Percentiles rank a stretch among this genome's conserved stretches.
These are phyloP conservation scores for Galerucella calmariensis DNA, from an alignment of 2,888 invertebrate species.

Conservation along the genomic window DNA sequence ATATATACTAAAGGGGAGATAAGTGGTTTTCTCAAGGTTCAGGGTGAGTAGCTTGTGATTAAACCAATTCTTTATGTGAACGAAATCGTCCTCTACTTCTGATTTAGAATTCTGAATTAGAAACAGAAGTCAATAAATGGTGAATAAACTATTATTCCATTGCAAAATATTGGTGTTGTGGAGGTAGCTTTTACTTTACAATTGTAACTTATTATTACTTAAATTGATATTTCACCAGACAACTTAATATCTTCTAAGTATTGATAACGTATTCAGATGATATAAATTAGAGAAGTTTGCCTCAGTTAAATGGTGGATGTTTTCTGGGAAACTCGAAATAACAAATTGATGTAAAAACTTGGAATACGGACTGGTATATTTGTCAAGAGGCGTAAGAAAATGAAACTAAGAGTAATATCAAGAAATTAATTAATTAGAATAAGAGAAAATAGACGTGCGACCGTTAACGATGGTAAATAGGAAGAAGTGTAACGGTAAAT, in stretches of 20 bases:
- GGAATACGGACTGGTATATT: conserved; percentile 40
- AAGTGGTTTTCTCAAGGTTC: too few species aligned
- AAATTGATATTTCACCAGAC: too few species aligned
- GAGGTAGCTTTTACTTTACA: background rate
- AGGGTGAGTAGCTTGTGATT: too few species aligned
- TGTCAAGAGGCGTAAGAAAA: conserved; percentile 48
- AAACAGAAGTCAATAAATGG: background rate
- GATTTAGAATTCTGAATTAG: too few species aligned
- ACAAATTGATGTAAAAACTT: conserved; percentile 50
- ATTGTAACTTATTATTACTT: too few species aligned
- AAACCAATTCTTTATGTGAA: too few species aligned
- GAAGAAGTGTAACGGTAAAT: conserved; percentile 56
- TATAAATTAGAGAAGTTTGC: conserved; percentile 43
- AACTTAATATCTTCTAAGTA: background rate
- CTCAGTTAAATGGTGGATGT: conserved; percentile 50
- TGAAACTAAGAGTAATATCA: conserved; percentile 53
- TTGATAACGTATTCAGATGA: conserved; percentile 23
- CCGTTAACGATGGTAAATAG: conserved; percentile 50
- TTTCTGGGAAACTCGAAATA: conserved; percentile 47
- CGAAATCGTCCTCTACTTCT: too few species aligned
- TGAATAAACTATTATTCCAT: too few species aligned
- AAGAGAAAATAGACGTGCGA: conserved; percentile 53
- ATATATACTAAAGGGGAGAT: too few species aligned
- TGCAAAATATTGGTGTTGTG: background rate
- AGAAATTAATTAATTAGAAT: conserved; percentile 57